Conservation (phyloP, 64 coral and sea anemone species). For the Pocillopora damicornis region DNA sequence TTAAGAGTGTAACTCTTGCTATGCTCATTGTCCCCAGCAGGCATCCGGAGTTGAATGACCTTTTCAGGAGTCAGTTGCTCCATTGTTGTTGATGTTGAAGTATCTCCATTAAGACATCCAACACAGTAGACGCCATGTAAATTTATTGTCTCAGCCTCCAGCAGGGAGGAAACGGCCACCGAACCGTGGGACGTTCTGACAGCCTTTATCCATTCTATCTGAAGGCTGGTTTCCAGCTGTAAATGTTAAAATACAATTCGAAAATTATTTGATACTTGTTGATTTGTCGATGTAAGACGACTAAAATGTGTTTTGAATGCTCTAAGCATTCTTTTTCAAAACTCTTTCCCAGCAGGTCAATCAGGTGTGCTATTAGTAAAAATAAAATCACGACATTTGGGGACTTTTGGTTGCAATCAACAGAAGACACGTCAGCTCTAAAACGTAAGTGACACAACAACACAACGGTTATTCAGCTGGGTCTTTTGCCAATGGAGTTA, state of each 20-base stretch:
- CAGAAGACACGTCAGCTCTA: too few relatives aligned
- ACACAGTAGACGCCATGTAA: conserved; percentile 46
- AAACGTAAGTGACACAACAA: too few relatives aligned
- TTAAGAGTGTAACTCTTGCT: conserved; percentile 26
- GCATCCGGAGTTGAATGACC: background rate
- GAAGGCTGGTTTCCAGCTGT: conserved; percentile 60
- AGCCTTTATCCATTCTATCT: conserved; percentile 76
- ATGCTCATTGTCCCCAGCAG: background rate
- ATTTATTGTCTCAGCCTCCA: conserved; percentile 68
- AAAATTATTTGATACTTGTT: too few relatives aligned
- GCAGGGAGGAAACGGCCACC: conserved; percentile 63
- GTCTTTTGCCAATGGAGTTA: too few relatives aligned
- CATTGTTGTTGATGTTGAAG: background rate
- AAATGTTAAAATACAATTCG: background rate
- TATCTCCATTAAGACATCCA: conserved; percentile 23
- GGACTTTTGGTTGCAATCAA: too few relatives aligned
- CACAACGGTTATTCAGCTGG: too few relatives aligned
- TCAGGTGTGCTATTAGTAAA: too few relatives aligned
- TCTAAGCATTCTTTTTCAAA: too few relatives aligned
- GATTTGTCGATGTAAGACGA: too few relatives aligned
- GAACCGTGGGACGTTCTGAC: conserved; percentile 85
- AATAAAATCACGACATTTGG: too few relatives aligned
- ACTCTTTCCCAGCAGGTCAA: too few relatives aligned
- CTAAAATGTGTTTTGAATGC: too few relatives aligned
- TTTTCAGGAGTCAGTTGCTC: background rate